Percentiles rank a stretch among this genome's conserved stretches.
phyloP scores from a whole-genome alignment of 2,888 invertebrate species.

The Ophion ventricosus region DNA sequence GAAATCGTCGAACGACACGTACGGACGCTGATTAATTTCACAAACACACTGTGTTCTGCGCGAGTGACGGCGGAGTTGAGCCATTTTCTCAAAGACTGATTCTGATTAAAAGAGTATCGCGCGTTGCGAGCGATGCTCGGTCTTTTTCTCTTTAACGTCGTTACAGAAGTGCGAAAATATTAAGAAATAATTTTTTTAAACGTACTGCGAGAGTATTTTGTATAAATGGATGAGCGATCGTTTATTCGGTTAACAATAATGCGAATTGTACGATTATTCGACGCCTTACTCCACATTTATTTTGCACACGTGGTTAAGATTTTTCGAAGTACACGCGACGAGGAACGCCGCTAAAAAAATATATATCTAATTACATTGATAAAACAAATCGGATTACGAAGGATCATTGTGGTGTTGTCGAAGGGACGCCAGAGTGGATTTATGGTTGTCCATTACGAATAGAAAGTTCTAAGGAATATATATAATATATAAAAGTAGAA shows the following conservation, averaged over 20 bases:
- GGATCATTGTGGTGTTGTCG: slow-evolving; percentile 26
- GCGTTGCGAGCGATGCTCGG: slow-evolving; percentile 1
- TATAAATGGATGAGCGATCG: slow-evolving; percentile 25
- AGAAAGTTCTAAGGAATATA: slow-evolving; percentile 15
- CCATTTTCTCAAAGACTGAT: slow-evolving; percentile 43
- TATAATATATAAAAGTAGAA: slow-evolving; percentile 22
- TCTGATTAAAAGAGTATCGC: slow-evolving; percentile 11
- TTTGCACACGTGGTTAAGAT: slow-evolving; percentile 25
- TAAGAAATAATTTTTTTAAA: neutral
- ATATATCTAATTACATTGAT: slow-evolving; percentile 22
- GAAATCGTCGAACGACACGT: neutral
- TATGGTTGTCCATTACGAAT: neutral
- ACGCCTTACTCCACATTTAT: slow-evolving; percentile 31
- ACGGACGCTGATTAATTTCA: neutral
- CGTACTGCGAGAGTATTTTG: too few species aligned
- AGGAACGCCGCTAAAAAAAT: slow-evolving; percentile 32
- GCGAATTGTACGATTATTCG: slow-evolving; percentile 21
- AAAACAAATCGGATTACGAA: slow-evolving; percentile 5
- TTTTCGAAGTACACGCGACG: neutral
- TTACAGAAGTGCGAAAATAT: neutral
- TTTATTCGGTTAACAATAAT: slow-evolving; percentile 44
- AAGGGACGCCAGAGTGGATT: slow-evolving; percentile 4
- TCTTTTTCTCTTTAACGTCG: slow-evolving; percentile 12
- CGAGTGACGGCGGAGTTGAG: slow-evolving; percentile 2
- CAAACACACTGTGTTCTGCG: neutral